Evolutionary conservation across 92 coral and sea anemone genomes (phyloP), one percentile per base, ranked within the genome.

Genomic region (Zoanthus solanderi): DNA sequence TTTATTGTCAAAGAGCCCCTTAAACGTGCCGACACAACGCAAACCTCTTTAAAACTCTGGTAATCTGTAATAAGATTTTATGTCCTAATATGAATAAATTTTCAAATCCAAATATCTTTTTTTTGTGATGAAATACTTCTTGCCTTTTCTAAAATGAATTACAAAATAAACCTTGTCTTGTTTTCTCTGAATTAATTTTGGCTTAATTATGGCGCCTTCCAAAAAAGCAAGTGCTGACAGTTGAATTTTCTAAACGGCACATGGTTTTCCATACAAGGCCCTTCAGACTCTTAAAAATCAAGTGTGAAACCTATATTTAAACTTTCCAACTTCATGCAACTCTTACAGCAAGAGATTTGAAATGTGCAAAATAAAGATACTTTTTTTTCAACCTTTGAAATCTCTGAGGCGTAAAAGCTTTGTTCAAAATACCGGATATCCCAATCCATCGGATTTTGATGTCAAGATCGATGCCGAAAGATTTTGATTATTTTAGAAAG

Each of bases 401-500:
- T 73, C 73, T 66, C 67, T 9, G 71, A 66, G 85, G 74, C 42
- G 75, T 48, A 47, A 66, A 80, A 81, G 85, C 31, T 81, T 81
- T 71, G 29, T 53, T 45, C 61, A 28, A 60, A 81, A 81, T 65
- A 67, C 85, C 85, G 85, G 85, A 81, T 81, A 60, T 48, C 67
- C 9, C 75, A 81, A 81, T 81, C 85, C 75, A 66, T 50, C 60
- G 54, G 75, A 67, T 67, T 65, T 81, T 71, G 71, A 48, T 81
- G 85, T 81, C 85, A 81, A 81, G 85, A 81, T 65, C 29, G 46
- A 47, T 23, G 46, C 68, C 82, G 48, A 77, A 77, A 31, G 85
- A 15, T 47, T 80, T 78, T 65, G 75, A 63, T 28, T 67, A 46
- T 3, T 81, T 47, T 29, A 28, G 65, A 80, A 65, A 46, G 60